Evolutionary conservation across 2,797 vertebrate species (phyloP).

Genomic region (Chlorospingus flavigularis): DNA sequence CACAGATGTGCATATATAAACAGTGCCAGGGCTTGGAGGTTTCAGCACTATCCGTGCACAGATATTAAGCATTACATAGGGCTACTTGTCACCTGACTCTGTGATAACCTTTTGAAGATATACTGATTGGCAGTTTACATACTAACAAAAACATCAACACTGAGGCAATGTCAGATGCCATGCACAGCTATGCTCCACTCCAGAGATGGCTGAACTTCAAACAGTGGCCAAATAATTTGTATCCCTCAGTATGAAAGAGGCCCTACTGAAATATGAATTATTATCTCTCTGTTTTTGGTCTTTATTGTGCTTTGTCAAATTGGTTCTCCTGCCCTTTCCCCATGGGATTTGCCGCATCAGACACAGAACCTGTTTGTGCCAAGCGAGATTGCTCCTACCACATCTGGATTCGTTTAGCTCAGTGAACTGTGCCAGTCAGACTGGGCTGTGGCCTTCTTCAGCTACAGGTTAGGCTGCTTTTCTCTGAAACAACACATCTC

Average conservation of each 20-base stretch:
- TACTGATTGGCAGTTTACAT: slow-evolving; percentile 21
- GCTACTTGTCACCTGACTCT: slow-evolving; percentile 1
- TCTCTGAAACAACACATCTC: background rate
- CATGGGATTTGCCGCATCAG: background rate
- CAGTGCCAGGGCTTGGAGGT: background rate
- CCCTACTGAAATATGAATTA: background rate
- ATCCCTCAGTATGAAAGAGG: background rate
- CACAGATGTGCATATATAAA: background rate
- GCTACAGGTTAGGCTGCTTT: background rate
- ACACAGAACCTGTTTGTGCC: background rate
- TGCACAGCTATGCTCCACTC: background rate
- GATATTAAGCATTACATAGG: background rate
- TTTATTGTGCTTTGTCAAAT: background rate
- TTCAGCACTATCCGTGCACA: background rate
- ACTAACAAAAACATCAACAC: slow-evolving; percentile 13
- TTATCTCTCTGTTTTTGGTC: background rate
- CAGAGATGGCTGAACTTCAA: background rate
- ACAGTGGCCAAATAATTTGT: background rate
- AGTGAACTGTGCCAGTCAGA: background rate
- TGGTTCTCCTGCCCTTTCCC: background rate
- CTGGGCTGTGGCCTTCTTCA: background rate
- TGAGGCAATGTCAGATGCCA: background rate
- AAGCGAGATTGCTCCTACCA: background rate
- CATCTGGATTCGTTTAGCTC: background rate
- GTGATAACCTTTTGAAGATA: slow-evolving; percentile 16